Conservation (phyloP, 2,888 invertebrate species). For the Spisula subtruncata region DNA sequence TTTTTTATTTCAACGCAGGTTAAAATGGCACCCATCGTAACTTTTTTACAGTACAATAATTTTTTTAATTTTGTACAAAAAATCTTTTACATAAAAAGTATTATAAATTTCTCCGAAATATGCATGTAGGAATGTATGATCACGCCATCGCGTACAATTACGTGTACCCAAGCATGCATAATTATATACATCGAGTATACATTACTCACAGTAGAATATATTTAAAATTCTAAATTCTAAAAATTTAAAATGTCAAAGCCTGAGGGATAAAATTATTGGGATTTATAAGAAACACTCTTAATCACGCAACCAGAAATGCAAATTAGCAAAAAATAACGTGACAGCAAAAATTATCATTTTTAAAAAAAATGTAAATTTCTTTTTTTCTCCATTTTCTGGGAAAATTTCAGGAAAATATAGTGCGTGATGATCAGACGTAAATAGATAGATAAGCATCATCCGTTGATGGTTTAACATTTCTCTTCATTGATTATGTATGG, state of each 20-base stretch:
- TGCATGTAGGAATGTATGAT: no score
- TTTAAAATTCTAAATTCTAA: neutral
- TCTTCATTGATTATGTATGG: neutral
- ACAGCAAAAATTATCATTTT: neutral
- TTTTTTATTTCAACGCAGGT: no score
- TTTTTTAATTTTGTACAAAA: no score
- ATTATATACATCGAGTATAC: no score
- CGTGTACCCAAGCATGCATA: no score
- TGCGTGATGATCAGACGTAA: neutral
- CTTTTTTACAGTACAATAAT: no score
- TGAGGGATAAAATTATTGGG: neutral
- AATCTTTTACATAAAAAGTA: no score
- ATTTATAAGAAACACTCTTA: neutral
- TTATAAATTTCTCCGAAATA: no score
- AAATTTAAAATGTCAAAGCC: neutral
- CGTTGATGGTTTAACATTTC: neutral
- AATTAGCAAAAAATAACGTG: neutral
- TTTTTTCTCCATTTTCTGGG: neutral
- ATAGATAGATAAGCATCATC: neutral
- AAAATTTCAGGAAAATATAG: neutral
- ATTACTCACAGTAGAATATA: no score
- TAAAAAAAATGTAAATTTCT: neutral
- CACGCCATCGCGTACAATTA: no score
- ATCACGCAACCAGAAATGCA: neutral
- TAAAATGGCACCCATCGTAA: no score